Base-by-base conservation (phyloP, 1,140 invertebrate species). In the Brachionus paranguensis region DNA sequence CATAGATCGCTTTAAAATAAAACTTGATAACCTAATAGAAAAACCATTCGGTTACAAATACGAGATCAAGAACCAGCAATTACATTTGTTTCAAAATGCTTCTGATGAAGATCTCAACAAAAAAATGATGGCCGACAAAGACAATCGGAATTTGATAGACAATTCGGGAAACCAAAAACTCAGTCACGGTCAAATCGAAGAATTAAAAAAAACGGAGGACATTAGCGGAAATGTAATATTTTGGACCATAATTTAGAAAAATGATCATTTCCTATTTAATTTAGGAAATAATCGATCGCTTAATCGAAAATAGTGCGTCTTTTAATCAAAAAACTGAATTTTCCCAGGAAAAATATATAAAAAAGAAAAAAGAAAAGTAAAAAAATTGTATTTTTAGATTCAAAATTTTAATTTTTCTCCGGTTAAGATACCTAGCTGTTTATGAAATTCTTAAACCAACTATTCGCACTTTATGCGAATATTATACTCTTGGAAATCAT, bases 361-460 rank as follows among this genome's bases (percentile, higher is more conserved):
- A 93, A 70, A 97, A 97, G 88, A 98, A 98, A 88, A 93, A 95
- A 86, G 93, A 93, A 85, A 96, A 96, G 88, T 96, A 96, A 88
- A 93, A 92, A 87, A 37, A 50, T 12, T 0, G 2, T 76, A 29
- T 53, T 55, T 29, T 84, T 17, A 17, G 11, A 2, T 53, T 79
- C 3, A n/a, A 17, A n/a, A 37, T 37, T 79, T 7, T 1, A 20
- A 53, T 12, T 41, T 53, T 41, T 45, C 65, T 65, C 37, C 12
- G 6, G 47, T n/a, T 14, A 78, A 47, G 43, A 84, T 74, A 85
- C 47, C 60, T 85, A 33, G 60, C 11, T 14, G 65, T 86, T 55
- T 74, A 53, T 89, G 95, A 85, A 47, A 20, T 92, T 45, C 89
- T 92, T 14, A 92, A 91, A 86, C 94, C 95, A 0, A 94, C 91